Evolutionary conservation across 2,113 vertebrate genomes (phyloP).

Genomic region (Polypterus bichir): DNA sequence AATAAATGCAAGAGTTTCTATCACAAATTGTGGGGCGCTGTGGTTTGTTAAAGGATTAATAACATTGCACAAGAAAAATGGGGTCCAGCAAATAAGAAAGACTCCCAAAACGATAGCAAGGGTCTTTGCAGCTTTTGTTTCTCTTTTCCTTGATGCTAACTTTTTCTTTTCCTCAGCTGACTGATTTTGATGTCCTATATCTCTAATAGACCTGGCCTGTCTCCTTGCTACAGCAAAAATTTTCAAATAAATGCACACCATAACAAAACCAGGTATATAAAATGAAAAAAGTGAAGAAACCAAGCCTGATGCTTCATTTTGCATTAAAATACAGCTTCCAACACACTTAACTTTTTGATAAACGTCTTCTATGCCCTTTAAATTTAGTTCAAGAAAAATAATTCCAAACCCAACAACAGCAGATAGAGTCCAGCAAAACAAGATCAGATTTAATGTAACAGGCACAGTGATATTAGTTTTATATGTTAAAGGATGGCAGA

Average conservation of each 20-base stretch:
- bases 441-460: neutral
- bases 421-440: conserved; percentile 7
- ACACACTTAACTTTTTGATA: neutral
- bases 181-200: no score
- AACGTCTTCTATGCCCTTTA: neutral
- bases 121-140: conserved; percentile 3
- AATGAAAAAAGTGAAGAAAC: conserved; percentile 2
- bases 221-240: conserved; percentile 6
- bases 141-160: neutral
- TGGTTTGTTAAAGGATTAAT: conserved; percentile 5
- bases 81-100: conserved; percentile 11
- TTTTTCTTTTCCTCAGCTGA: neutral
- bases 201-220: neutral
- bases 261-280: conserved; percentile 7
- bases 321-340: conserved; percentile 7
- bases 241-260: conserved; percentile 7
- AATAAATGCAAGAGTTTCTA: conserved; percentile 4
- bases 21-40: neutral
- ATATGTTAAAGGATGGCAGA: conserved; percentile 8
- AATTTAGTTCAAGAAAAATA: conserved; percentile 5
- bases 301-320: neutral
- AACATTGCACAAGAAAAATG: conserved; percentile 8
- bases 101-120: conserved; percentile 4
- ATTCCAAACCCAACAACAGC: conserved; percentile 1
- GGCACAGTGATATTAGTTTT: neutral